Conservation (phyloP, 2,113 vertebrate genomes). For the Calcarius ornatus region DNA sequence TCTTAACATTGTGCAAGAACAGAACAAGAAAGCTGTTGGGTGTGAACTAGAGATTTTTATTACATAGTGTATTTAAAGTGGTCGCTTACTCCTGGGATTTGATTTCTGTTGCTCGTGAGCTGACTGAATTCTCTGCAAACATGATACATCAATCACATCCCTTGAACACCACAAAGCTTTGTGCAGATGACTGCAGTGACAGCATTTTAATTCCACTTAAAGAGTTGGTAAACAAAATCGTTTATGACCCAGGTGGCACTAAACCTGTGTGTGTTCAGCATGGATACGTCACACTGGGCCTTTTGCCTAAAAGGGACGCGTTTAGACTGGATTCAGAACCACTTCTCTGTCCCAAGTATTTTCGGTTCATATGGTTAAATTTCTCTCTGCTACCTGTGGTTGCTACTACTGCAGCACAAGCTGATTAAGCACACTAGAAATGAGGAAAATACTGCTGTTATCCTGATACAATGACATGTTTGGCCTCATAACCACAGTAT, state of each 20-base stretch:
- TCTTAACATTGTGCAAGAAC: not conserved
- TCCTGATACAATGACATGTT: fast-evolving
- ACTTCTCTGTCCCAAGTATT: not conserved
- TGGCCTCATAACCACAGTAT: not conserved
- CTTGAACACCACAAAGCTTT: not conserved
- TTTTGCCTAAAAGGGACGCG: fast-evolving
- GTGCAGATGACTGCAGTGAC: not conserved
- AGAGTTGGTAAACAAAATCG: not conserved
- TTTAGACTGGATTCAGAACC: not conserved
- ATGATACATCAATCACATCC: fast-evolving
- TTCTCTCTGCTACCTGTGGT: too few species aligned
- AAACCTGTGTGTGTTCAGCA: fast-evolving
- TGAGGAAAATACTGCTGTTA: not conserved
- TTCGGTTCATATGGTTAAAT: not conserved
- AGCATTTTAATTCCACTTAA: not conserved
- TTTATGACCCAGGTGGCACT: not conserved
- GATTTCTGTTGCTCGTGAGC: not conserved
- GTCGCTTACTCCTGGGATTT: not conserved
- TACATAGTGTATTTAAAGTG: not conserved
- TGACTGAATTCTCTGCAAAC: not conserved
- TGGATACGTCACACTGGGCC: fast-evolving
- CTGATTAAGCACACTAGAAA: not conserved
- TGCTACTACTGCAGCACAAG: not conserved
- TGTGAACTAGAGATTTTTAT: not conserved
- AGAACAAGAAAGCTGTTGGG: not conserved